These are phyloP conservation scores for Camelus bactrianus DNA, from an alignment of 2,113 vertebrate species.

Conservation along the genomic window DNA sequence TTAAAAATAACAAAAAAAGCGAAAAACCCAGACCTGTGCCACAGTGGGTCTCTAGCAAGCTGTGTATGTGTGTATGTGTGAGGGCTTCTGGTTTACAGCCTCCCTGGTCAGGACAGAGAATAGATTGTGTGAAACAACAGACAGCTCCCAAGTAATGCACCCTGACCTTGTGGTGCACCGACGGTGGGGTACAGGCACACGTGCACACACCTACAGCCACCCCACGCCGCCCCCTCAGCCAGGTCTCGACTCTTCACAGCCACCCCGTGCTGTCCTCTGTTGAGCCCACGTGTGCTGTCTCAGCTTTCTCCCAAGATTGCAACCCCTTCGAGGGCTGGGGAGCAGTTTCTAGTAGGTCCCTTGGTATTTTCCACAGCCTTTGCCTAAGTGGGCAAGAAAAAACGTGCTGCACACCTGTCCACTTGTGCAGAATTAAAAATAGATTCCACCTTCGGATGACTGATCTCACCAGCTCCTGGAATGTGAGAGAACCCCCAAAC, in stretches of 20 bases:
- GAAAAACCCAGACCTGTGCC: neutral
- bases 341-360: neutral
- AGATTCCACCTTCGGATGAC: neutral
- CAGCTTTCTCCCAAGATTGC: neutral
- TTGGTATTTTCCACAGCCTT: neutral
- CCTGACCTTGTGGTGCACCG: neutral
- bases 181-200: accelerated
- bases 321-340: neutral
- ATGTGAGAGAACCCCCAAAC: too few relatives aligned
- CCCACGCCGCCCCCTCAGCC: neutral
- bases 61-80: accelerated
- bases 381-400: neutral
- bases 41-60: neutral
- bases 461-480: neutral
- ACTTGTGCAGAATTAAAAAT: neutral
- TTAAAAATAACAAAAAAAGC: neutral
- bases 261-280: neutral
- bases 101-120: neutral
- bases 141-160: too few relatives aligned
- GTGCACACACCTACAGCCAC: accelerated
- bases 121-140: neutral
- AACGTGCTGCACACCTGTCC: accelerated
- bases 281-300: neutral
- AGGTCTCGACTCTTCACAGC: neutral
- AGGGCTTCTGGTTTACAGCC: too few relatives aligned